A percentile compares a stretch with the other conserved stretches of the same genome.
phyloP scores from a whole-genome alignment of 2,888 invertebrate species.

The Cerceris rybyensis region DNA sequence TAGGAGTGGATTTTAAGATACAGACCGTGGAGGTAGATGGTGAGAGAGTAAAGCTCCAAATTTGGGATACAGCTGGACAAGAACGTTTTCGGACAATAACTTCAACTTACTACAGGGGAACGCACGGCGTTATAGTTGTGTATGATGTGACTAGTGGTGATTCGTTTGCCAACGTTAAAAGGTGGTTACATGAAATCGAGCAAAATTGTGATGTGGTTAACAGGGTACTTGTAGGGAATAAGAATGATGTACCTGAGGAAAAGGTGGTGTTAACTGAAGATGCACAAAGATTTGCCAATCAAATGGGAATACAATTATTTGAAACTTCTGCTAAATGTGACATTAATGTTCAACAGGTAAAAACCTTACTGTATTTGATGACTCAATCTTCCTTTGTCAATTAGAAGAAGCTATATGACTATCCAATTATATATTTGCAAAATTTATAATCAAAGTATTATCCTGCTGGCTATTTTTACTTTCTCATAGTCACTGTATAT shows the following conservation, averaged over 20 bases:
- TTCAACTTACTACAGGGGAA: constrained; percentile 99
- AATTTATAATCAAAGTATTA: too few relatives aligned
- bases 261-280: constrained; percentile 99
- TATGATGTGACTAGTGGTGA: constrained; percentile 99
- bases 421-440: too few relatives aligned
- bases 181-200: constrained; percentile 99
- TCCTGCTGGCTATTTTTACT: too few relatives aligned
- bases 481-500: too few relatives aligned
- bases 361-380: constrained; percentile 74
- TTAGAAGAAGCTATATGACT: too few relatives aligned
- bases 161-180: constrained; percentile 99
- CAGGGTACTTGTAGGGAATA: constrained; percentile 98
- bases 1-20: constrained; percentile 99
- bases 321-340: constrained; percentile 99
- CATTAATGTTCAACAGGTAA: constrained; percentile 99
- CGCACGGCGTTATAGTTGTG: constrained; percentile 99
- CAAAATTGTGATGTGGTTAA: constrained; percentile 99
- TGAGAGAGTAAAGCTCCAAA: constrained; percentile 95
- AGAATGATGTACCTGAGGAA: constrained; percentile 96
- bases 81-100: constrained; percentile 99
- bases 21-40: constrained; percentile 96
- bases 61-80: constrained; percentile 99
- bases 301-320: constrained; percentile 98
- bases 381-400: not conserved
- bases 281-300: constrained; percentile 97